Base-by-base conservation (phyloP, 1,140 invertebrate genomes). In the Aphaenogaster rudis region DNA sequence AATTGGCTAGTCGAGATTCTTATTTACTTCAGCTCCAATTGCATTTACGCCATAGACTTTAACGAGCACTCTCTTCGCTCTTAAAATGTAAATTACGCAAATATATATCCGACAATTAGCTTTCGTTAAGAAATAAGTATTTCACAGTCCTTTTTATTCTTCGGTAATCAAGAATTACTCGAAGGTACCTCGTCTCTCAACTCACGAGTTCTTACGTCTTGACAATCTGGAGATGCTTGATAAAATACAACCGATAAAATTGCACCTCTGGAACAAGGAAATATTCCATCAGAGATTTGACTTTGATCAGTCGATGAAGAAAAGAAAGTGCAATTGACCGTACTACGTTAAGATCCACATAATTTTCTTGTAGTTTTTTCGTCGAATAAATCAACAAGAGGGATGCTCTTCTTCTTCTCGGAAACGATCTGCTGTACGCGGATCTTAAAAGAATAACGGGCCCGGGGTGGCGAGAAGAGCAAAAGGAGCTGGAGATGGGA, bases 21-120 rank as follows among this genome's bases (percentile, higher is more conserved):
- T 81, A 81, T 81, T 81, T 81, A 81, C 36, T 81, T 74, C 69
- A 61, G 13, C 42, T 84, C 48, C 69, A 84, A 84, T 76, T 61
- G 42, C 69, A 84, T 84, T 84, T 84, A 74, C 54, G 79, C 79
- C 59, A 74, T 84, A 48, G 80, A 84, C 52, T 59, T 82, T 74
- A 72, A 82, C 80, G 80, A 84, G 54, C 69, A 11, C 67, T 61
- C 33, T n/a, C 17, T 50, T 42, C 17, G 42, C 54, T 63, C 52
- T 45, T 74, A 36, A 57, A 84, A 66, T 82, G 17, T 61, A 82
- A 71, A 82, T 72, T 82, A 82, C 39, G 54, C 69, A 74, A 84
- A 84, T 76, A 57, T 76, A 86, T 86, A 86, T 39, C 6, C 17
- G 28, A 69, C 13, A 86, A 84, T 84, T 82, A 80, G 48, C 64